Base-by-base conservation (phyloP, 2,113 vertebrate species). In the Perognathus longimembris region DNA sequence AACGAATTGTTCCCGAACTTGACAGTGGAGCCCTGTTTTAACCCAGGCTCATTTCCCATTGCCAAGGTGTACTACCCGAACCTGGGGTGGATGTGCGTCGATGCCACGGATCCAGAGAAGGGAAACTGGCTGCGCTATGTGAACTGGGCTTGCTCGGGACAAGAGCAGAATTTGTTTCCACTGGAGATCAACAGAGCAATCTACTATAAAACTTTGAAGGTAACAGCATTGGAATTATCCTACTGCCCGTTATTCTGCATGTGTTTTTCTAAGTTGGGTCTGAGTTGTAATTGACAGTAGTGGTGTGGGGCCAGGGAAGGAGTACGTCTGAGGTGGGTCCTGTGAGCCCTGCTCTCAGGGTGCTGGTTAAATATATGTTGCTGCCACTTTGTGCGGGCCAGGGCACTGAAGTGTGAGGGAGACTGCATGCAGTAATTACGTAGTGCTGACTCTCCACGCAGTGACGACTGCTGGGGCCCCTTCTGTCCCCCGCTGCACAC, bases 41-140 rank as follows among this genome's bases (percentile, higher is more conserved):
- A 96, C 15, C 22, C 22, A 15, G 9, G 18, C 28, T n/a, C 54
- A 50, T 86, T 70, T 24, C 21, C 45, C 38, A 6, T 40, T 77
- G 45, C 64, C 0, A 97, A 98, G 99, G 99, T 99, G 0, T 99
- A 99, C 94, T 99, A 99, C 95, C 99, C 99, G 15, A 98, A 98
- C 38, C 88, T 99, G 95, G 99, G 99, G 9, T 99, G 99, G 99
- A 99, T 99, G 99, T 99, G 99, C 96, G 98, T 99, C 4, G 99
- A 99, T 57, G 99, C 99, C 95, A 99, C 99, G 0, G 99, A 99
- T 89, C 99, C 99, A 4, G 93, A 97, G 96, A 99, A 99, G 89
- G 99, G 99, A 32, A 99, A 99, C 95, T 99, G 99, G 99, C 97
- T 99, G 38, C 98, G 99, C 0, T 99, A 99, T 76, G 98, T 99